Evolutionary conservation across 1,140 invertebrate genomes (phyloP), one percentile per base, ranked within the genome.

Genomic region (Papilio dardanus): DNA sequence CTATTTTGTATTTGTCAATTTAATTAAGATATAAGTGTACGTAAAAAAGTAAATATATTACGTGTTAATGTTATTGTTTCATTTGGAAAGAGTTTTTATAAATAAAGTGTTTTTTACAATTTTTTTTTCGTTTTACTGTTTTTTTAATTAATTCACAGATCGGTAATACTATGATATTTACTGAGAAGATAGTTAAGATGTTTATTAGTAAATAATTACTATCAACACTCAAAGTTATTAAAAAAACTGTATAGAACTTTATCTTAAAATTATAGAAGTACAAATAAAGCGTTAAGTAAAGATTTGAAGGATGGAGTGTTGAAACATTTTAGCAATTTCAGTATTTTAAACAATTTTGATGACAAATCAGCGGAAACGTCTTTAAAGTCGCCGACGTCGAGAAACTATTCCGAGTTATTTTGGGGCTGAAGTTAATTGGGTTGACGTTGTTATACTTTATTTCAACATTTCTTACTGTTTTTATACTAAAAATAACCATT

Each of bases 291-390:
- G n/a, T n/a, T 37, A 37, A 12, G 35, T 2, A 2, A 37, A 37
- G 35, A 16, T 46, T 65, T 62, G 19, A 66, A n/a, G 42, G 3
- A 62, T 62, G 10, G 30, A 62, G 3, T 14, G 2, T 62, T 4
- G 21, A 62, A 62, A 62, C 30, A 62, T 5, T 62, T 62, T 28
- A 14, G 54, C 4, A 62, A 62, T 62, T 28, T 24, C 21, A 62
- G 10, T 62, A 12, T 28, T 62, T 58, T 30, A 62, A 62, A 30
- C 54, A 62, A 62, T 62, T 62, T 62, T 62, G 54, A 62, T 62
- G 21, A 10, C 21, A 62, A 62, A 62, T 62, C 54, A 28, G 54
- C 54, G 4, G 54, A 62, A 28, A 62, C 54, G 54, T 62, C 24
- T 58, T 46, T 50, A 24, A 62, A 62, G 1, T 62, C 10, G 54